Percentiles rank a stretch among this genome's conserved stretches.
Evolutionary conservation across 2,888 invertebrate species (phyloP).

Genomic region (Itoplectis maculator): DNA sequence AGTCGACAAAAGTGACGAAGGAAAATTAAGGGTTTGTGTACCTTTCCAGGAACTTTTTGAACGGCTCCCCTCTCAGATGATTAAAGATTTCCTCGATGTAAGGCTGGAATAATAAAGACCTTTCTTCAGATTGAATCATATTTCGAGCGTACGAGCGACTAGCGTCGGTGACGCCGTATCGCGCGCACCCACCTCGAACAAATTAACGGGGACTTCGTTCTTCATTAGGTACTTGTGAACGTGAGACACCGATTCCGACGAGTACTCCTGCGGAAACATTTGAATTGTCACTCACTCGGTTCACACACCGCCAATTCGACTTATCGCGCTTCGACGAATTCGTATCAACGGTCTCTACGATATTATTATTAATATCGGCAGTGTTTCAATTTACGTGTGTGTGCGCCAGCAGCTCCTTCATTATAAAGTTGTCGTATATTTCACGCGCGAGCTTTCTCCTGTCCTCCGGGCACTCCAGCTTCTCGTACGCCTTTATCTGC

Average conservation of each 20-base stretch:
- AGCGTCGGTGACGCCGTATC: conserved; percentile 37
- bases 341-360: background rate
- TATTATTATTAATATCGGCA: background rate
- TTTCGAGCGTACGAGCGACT: conserved; percentile 54
- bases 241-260: conserved; percentile 98
- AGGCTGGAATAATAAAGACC: conserved; percentile 90
- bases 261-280: conserved; percentile 95
- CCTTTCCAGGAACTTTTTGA: conserved; percentile 99
- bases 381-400: conserved; percentile 94
- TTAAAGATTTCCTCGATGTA: conserved; percentile 99
- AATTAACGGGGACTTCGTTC: conserved; percentile 98
- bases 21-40: conserved; percentile 83
- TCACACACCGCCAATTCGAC: too few relatives aligned
- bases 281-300: conserved; percentile 18
- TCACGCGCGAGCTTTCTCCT: conserved; percentile 97
- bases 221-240: conserved; percentile 99
- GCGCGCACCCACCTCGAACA: conserved; percentile 94
- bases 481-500: conserved; percentile 99
- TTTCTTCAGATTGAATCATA: conserved; percentile 59
- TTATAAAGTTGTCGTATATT: conserved; percentile 99
- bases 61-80: conserved; percentile 98
- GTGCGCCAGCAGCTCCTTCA: conserved; percentile 99
- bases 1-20: background rate
- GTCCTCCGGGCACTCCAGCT: conserved; percentile 98
- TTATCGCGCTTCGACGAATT: background rate